phyloP scores from a whole-genome alignment of 1,140 invertebrate species.

The Apis dorsata region DNA sequence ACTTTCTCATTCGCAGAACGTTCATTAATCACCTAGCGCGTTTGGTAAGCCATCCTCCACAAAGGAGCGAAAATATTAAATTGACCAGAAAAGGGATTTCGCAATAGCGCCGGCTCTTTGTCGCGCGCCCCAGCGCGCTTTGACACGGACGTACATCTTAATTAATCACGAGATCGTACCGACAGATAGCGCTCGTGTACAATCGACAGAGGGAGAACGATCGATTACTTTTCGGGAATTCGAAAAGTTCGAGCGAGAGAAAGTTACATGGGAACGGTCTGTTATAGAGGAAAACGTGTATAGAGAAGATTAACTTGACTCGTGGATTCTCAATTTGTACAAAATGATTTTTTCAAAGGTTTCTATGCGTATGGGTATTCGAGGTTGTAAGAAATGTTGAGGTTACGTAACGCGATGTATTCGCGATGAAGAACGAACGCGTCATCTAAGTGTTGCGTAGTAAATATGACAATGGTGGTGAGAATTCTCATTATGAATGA shows the following conservation, averaged over 20 bases:
- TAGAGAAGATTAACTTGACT: too few relatives aligned
- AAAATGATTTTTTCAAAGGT: too few relatives aligned
- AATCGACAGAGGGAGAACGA: background rate
- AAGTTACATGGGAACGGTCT: background rate
- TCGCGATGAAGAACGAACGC: too few relatives aligned
- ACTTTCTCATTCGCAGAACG: background rate
- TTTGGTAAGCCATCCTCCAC: background rate
- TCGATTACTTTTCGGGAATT: slow-evolving; percentile 21
- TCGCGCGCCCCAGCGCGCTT: background rate
- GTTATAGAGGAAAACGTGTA: too few relatives aligned
- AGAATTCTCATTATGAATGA: too few relatives aligned
- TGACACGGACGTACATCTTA: slow-evolving; percentile 3
- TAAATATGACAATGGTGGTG: too few relatives aligned
- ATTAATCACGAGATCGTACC: background rate
- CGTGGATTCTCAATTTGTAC: too few relatives aligned
- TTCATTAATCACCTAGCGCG: background rate
- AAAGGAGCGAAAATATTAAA: background rate
- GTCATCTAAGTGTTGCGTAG: too few relatives aligned
- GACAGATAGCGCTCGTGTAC: background rate
- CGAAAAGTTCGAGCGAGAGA: slow-evolving; percentile 14
- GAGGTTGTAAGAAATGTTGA: too few relatives aligned
- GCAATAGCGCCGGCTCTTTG: background rate
- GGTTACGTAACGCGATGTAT: too few relatives aligned
- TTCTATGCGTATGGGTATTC: too few relatives aligned
- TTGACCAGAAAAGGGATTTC: background rate